Conservation (phyloP, 2,113 vertebrate species). For the Petrocephalus microphthalmus region DNA sequence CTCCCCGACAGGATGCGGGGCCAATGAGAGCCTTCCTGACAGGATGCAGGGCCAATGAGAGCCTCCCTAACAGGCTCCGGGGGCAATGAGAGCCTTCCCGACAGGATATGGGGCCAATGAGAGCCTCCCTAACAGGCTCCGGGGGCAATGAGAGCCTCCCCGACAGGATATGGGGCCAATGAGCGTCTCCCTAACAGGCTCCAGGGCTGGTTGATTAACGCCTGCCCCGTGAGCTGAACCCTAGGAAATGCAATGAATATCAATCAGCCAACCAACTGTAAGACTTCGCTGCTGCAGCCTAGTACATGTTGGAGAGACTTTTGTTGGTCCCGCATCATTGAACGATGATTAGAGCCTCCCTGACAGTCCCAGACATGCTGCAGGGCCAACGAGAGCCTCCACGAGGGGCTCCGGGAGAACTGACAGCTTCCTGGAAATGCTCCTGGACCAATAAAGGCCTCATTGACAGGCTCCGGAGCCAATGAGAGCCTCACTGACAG, state of each 20-base stretch:
- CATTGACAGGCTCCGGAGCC: neutral
- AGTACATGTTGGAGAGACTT: neutral
- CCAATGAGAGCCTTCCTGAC: neutral
- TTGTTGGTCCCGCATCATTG: neutral
- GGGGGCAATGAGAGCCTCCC: neutral
- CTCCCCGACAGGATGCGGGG: too few species aligned
- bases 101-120: too few species aligned
- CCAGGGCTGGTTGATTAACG: too few species aligned
- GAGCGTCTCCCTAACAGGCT: too few species aligned
- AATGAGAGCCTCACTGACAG: neutral
- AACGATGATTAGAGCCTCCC: too few species aligned
- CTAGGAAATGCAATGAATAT: neutral
- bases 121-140: too few species aligned
- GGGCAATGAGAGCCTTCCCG: neutral
- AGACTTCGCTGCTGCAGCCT: neutral
- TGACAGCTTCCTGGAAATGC: neutral
- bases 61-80: neutral
- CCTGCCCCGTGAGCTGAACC: neutral
- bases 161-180: neutral
- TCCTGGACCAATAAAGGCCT: too few species aligned
- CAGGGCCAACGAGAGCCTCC: neutral
- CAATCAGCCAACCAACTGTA: neutral
- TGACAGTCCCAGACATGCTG: neutral
- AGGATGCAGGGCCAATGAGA: neutral
- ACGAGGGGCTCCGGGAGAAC: neutral